Conservation (phyloP, 2,113 vertebrate species). For the Carassius auratus region DNA sequence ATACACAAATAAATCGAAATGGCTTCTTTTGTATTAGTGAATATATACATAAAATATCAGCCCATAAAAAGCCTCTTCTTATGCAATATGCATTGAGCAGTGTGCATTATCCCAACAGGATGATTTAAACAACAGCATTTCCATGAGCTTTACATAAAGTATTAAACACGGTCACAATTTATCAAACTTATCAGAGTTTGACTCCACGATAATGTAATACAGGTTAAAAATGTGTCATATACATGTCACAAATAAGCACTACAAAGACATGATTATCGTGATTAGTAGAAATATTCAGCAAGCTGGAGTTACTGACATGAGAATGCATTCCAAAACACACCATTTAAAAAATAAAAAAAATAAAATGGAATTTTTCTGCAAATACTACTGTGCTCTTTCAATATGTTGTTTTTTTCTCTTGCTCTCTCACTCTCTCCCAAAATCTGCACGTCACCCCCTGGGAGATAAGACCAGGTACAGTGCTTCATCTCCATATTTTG, state of each 20-base stretch:
- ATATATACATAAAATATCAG: neutral
- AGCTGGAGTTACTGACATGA: conserved; percentile 14
- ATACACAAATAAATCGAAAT: neutral
- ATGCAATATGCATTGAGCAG: neutral
- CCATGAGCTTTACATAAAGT: neutral
- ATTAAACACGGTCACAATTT: neutral
- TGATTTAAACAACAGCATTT: neutral
- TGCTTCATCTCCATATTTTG: conserved; percentile 34
- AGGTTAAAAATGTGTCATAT: neutral
- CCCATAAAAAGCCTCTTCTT: neutral
- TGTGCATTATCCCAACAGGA: neutral
- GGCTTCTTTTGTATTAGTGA: neutral
- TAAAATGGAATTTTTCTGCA: neutral
- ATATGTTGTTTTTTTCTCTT: neutral
- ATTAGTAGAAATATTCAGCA: neutral
- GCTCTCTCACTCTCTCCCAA: neutral
- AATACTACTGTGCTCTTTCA: neutral
- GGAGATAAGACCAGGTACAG: conserved; percentile 25
- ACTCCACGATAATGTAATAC: neutral
- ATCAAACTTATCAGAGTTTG: neutral
- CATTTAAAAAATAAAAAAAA: neutral
- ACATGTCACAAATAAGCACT: neutral
- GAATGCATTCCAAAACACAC: neutral
- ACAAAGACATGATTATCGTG: neutral
- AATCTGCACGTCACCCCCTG: conserved; percentile 12